phyloP scores from a whole-genome alignment of 2,797 vertebrate genomes.

The Anniella stebbinsi region DNA sequence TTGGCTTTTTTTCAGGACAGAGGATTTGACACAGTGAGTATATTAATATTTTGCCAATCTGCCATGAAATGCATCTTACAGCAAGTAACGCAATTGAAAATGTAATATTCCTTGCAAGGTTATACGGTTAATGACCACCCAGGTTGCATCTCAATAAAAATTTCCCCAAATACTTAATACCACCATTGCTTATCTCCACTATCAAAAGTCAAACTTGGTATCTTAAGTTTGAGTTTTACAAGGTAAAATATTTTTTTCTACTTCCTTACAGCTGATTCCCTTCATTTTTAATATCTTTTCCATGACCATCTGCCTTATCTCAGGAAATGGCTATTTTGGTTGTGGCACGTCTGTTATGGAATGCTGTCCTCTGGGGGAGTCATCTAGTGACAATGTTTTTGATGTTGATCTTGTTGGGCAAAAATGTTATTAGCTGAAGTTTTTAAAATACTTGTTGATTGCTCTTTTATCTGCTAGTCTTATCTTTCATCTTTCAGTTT shows the following conservation, averaged over 20 bases:
- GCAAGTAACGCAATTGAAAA: slow-evolving; percentile 3
- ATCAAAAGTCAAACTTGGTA: neutral
- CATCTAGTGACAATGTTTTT: neutral
- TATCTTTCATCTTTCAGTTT: neutral
- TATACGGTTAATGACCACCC: neutral
- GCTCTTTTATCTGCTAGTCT: neutral
- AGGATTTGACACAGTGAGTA: slow-evolving; percentile 75
- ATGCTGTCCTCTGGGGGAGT: neutral
- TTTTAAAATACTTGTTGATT: neutral
- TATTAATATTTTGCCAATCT: slow-evolving; percentile 2
- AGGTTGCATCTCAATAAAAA: neutral
- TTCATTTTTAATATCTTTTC: neutral
- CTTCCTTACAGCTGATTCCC: neutral
- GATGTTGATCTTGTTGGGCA: neutral
- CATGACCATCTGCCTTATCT: neutral
- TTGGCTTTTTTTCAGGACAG: slow-evolving; percentile 68
- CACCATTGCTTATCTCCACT: neutral
- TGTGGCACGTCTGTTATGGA: neutral
- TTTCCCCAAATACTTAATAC: neutral
- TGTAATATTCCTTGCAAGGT: neutral
- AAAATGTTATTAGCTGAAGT: too few relatives aligned
- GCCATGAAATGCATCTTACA: neutral
- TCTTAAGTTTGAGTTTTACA: neutral
- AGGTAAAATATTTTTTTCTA: neutral
- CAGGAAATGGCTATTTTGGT: neutral